phyloP scores from a whole-genome alignment of 2,797 vertebrate genomes.

The Euthynnus affinis region DNA sequence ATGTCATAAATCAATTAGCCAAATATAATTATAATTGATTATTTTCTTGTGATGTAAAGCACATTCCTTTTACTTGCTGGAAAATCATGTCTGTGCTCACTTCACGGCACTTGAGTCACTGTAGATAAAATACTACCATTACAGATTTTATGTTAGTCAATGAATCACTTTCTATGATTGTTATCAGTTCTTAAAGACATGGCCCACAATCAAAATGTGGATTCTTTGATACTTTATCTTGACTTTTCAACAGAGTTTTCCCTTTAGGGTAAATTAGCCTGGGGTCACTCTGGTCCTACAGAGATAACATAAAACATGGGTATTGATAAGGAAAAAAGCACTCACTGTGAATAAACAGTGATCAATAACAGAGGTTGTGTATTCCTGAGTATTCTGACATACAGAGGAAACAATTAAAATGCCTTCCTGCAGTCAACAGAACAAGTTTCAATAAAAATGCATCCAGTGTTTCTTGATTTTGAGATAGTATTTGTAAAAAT shows the following conservation, averaged over 20 bases:
- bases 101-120: constrained; percentile 11
- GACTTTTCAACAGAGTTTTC: constrained; percentile 11
- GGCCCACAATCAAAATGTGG: constrained; percentile 8
- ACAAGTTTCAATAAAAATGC: constrained; percentile 11
- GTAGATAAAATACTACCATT: constrained; percentile 13
- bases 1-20: constrained; percentile 21
- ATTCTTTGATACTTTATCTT: constrained; percentile 24
- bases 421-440: not conserved
- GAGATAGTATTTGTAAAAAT: constrained; percentile 5
- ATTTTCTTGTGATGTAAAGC: constrained; percentile 31
- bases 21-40: constrained; percentile 22
- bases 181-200: constrained; percentile 23
- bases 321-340: not conserved
- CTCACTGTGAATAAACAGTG: constrained; percentile 1
- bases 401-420: constrained; percentile 8
- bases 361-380: not conserved
- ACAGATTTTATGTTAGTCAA: constrained; percentile 30
- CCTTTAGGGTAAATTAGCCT: constrained; percentile 5
- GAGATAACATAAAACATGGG: not conserved
- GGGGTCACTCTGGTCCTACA: not conserved
- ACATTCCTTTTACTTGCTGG: constrained; percentile 43
- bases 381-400: constrained; percentile 11
- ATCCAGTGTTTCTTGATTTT: constrained; percentile 13
- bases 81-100: constrained; percentile 33
- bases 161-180: constrained; percentile 27